Evolutionary conservation across 2,113 vertebrate genomes (phyloP), one percentile per base, ranked within the genome.

Genomic region (Bostrychus sinensis): DNA sequence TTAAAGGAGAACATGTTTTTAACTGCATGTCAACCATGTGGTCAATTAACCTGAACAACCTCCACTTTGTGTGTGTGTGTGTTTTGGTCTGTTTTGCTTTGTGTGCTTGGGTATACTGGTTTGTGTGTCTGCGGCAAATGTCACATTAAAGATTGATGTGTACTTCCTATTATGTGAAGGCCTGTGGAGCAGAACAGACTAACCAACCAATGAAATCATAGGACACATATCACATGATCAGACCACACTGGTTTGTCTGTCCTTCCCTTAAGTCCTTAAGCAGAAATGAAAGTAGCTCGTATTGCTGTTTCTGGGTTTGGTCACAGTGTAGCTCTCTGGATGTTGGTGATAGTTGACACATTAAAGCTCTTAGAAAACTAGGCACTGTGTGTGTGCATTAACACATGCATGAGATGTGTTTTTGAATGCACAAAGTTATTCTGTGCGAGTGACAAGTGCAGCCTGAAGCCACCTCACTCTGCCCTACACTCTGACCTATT

Each of bases 131-230:
- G 61, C 54, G 56, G 50, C 83, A 78, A 86, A 86, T 86, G 83
- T 81, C 78, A 83, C 78, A 83, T 89, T 77, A 90, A 90, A 88
- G 75, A 88, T 90, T 88, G 78, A 90, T 85, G 73, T 77, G 51
- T 80, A 76, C 76, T 80, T 87, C 85, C 83, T 83, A 80, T 86
- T 82, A 74, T 84, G 70, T 64, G 78, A 76, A 60, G 58, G 25
- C 80, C 78, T 71, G 73, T 82, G 75, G 83, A 75, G 81, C 41
- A 34, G 56, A 72, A 65, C 50, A 57, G 16, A 26, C 7, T 7
- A 5, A 38, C 12, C 56, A 58, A 37, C 81, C 84, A 83, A 80
- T 81, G 56, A 41, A 11, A 42, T 43, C 64, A 81, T 75, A 78
- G 86, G 84, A 83, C 72, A 77, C 38, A 46, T 42, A 30, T 71